A percentile compares a stretch with the other conserved stretches of the same genome.
These are phyloP conservation scores for Pangasius sanitwongsei DNA, from an alignment of 2,797 vertebrate species.

Conservation along the genomic window DNA sequence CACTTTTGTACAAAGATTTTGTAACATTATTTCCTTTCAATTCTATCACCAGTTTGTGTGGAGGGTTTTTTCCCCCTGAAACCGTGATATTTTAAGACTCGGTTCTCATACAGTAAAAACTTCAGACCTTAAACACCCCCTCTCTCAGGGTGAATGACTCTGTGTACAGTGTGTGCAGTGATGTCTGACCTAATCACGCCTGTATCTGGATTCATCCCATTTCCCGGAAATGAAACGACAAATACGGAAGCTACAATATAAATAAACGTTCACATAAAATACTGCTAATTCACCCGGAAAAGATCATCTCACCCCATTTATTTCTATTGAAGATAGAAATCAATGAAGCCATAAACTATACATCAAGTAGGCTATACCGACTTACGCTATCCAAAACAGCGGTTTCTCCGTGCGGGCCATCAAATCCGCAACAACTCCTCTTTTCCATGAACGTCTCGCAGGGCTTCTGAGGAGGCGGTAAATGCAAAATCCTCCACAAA, in stretches of 20 bases:
- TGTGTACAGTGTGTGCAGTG: too few relatives aligned
- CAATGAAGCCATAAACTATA: background rate
- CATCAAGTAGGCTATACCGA: constrained; percentile 35
- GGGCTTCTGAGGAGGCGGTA: constrained; percentile 64
- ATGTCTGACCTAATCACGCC: background rate
- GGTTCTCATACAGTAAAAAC: background rate
- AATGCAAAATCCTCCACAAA: constrained; percentile 65
- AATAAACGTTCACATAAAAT: background rate
- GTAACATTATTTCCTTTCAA: background rate
- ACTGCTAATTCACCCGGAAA: background rate
- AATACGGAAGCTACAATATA: background rate
- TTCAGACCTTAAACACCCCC: background rate
- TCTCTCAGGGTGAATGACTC: background rate
- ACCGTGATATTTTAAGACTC: background rate
- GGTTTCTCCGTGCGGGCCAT: constrained; percentile 90
- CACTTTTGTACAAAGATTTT: background rate
- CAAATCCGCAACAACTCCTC: constrained; percentile 48
- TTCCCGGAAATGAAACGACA: background rate
- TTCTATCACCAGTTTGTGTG: background rate
- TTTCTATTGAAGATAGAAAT: background rate
- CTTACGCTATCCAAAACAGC: constrained; percentile 92
- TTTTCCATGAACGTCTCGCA: constrained; percentile 55
- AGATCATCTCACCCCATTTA: background rate
- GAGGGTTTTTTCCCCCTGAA: background rate
- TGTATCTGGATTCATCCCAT: background rate